Evolutionary conservation across 2,888 invertebrate genomes (phyloP).

Genomic region (Halocaridina rubra): DNA sequence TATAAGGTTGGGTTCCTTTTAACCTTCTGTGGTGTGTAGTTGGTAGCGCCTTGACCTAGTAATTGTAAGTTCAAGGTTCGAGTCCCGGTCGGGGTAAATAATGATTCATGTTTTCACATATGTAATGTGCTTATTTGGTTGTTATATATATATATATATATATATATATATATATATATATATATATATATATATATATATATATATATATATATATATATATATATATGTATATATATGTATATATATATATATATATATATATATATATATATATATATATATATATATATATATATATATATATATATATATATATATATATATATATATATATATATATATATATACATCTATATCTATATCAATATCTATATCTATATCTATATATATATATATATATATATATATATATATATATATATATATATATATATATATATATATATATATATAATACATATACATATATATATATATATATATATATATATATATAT

Average conservation of each 20-base stretch:
- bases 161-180: slow-evolving; percentile 15
- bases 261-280: background rate
- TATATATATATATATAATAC: slow-evolving; percentile 1
- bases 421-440: background rate
- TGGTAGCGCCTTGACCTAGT: too few relatives aligned
- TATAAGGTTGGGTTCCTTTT: too few relatives aligned
- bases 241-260: background rate
- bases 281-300: background rate
- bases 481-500: slow-evolving; percentile 21
- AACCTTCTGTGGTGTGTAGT: too few relatives aligned
- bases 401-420: background rate
- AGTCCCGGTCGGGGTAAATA: too few relatives aligned
- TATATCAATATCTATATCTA: background rate
- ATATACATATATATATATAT: slow-evolving; percentile 15
- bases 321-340: background rate
- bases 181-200: slow-evolving; percentile 14
- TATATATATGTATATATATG: slow-evolving; percentile 14
- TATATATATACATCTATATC: background rate
- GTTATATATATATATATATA: background rate
- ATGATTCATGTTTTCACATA: too few relatives aligned
- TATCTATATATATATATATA: background rate
- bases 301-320: background rate
- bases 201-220: slow-evolving; percentile 16
- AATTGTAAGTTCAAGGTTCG: too few relatives aligned
- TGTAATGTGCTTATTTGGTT: too few relatives aligned